phyloP scores from a whole-genome alignment of 2,113 vertebrate genomes.

The Otocyon megalotis region DNA sequence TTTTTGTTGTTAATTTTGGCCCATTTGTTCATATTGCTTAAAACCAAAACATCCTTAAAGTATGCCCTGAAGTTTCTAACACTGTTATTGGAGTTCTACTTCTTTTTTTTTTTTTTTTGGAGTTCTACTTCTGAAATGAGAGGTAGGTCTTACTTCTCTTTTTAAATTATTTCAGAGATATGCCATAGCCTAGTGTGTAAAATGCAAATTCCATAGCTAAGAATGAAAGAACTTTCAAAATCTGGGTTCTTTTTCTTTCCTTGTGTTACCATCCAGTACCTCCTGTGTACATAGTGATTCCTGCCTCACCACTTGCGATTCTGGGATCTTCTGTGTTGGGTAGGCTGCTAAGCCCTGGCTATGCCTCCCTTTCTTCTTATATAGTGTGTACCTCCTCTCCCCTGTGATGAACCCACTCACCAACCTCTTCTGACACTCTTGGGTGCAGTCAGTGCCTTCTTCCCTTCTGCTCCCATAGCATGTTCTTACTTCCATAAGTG shows the following conservation, averaged over 20 bases:
- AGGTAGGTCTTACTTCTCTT: background rate
- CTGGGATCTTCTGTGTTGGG: background rate
- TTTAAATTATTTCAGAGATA: background rate
- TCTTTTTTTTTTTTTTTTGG: too few relatives aligned
- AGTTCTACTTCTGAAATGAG: constrained; percentile 28
- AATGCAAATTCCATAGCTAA: background rate
- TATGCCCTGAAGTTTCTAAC: background rate
- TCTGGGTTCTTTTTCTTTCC: background rate
- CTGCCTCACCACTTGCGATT: background rate
- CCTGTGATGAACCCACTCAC: background rate
- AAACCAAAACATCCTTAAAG: constrained; percentile 16
- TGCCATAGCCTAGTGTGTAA: background rate
- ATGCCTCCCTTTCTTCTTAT: too few relatives aligned
- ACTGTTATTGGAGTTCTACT: background rate
- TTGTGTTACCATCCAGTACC: background rate
- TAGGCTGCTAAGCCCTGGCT: background rate
- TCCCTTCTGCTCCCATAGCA: background rate
- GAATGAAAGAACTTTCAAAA: background rate
- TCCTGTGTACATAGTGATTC: background rate
- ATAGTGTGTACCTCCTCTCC: background rate
- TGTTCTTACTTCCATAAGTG: background rate
- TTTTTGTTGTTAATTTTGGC: background rate
- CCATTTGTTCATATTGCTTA: background rate
- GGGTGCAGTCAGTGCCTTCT: background rate
- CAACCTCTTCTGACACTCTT: background rate